A percentile compares a stretch with the other conserved stretches of the same genome.
Conservation (phyloP, 2,113 vertebrate species). For the Anhinga anhinga region DNA sequence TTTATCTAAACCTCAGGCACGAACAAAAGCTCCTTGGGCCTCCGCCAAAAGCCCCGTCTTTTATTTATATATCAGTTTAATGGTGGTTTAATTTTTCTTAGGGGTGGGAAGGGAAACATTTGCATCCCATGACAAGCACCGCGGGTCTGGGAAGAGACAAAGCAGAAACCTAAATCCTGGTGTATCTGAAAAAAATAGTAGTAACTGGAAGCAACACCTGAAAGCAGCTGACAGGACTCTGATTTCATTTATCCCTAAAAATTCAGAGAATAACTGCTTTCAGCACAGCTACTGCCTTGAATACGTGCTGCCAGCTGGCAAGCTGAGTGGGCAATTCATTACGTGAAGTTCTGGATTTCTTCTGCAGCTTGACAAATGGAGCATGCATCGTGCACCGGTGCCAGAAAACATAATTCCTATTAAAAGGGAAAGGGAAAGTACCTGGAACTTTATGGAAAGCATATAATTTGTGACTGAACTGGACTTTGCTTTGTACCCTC, state of each 20-base stretch:
- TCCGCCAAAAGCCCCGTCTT: background rate
- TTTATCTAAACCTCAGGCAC: background rate
- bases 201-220: background rate
- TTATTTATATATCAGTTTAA: background rate
- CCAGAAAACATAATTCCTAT: background rate
- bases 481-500: background rate
- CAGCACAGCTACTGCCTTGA: background rate
- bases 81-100: background rate
- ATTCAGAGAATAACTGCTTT: background rate
- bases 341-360: background rate
- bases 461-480: background rate
- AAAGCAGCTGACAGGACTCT: background rate
- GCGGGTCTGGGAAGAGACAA: background rate
- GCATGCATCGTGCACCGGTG: fast-evolving
- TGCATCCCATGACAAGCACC: fast-evolving
- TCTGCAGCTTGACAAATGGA: background rate
- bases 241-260: background rate
- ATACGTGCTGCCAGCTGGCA: background rate
- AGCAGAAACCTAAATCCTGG: background rate
- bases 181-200: background rate
- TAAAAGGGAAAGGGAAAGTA: background rate
- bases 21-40: background rate
- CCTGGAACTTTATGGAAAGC: background rate
- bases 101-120: background rate
- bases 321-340: background rate